These are phyloP conservation scores for Dyspetes luteomarginatus DNA, from an alignment of 2,888 invertebrate genomes.

Conservation along the genomic window DNA sequence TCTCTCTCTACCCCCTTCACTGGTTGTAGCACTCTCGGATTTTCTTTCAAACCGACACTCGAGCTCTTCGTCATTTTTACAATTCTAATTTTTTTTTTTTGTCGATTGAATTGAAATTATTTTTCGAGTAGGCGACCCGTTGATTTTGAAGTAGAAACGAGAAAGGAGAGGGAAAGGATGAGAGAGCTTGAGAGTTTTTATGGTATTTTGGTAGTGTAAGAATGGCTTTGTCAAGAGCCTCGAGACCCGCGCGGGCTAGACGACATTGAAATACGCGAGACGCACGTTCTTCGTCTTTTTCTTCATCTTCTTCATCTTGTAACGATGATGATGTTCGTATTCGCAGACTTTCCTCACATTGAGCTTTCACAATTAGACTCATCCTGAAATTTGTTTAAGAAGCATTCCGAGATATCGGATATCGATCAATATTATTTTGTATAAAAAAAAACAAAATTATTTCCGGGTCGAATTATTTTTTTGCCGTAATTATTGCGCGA, in stretches of 20 bases:
- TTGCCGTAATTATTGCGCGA: too few species aligned
- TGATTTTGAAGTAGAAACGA: not conserved
- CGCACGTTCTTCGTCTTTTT: constrained; percentile 42
- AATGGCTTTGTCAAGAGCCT: constrained; percentile 54
- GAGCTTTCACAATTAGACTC: constrained; percentile 25
- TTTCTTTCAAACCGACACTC: not conserved
- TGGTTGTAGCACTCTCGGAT: not conserved
- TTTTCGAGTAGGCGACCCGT: not conserved
- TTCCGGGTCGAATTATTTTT: too few species aligned
- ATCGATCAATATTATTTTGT: too few species aligned
- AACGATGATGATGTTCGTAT: constrained; percentile 15
- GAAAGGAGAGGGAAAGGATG: not conserved
- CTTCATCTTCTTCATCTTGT: constrained; percentile 37
- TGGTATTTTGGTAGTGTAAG: constrained; percentile 56
- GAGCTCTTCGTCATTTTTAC: not conserved
- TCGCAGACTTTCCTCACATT: constrained; percentile 22
- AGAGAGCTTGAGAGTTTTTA: not conserved
- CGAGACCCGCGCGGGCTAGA: constrained; percentile 57
- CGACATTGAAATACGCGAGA: constrained; percentile 69
- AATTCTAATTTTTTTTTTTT: not conserved
- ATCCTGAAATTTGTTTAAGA: not conserved
- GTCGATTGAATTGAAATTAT: not conserved
- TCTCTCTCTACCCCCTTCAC: not conserved
- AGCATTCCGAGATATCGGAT: too few species aligned
- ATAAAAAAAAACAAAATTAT: too few species aligned